phyloP scores from a whole-genome alignment of 2,113 vertebrate genomes.

The Numida meleagris region DNA sequence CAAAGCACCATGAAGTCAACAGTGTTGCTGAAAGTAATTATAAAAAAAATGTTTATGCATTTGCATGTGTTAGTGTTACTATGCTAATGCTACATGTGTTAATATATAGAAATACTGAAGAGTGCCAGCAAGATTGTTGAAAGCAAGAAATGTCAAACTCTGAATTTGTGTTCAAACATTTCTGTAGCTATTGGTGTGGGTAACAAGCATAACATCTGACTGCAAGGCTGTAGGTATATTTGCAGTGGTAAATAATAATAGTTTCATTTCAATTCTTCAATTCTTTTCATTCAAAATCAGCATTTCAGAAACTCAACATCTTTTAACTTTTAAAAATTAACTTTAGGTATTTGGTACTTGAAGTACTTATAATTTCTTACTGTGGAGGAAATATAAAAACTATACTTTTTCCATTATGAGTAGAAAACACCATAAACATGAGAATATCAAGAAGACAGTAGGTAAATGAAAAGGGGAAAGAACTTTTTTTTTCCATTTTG shows the following conservation, averaged over 20 bases:
- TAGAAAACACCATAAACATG: background rate
- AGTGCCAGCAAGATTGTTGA: slow-evolving; percentile 38
- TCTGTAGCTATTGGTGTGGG: background rate
- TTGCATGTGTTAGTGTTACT: slow-evolving; percentile 49
- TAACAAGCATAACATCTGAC: background rate
- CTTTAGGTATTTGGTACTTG: background rate
- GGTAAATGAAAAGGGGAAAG: background rate
- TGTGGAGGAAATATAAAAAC: background rate
- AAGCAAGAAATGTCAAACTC: slow-evolving; percentile 45
- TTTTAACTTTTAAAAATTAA: background rate
- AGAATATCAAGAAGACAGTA: background rate
- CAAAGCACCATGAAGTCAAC: background rate
- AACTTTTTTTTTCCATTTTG: background rate
- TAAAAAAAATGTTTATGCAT: slow-evolving; percentile 26
- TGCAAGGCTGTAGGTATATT: background rate
- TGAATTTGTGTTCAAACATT: slow-evolving; percentile 29
- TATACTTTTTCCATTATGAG: background rate
- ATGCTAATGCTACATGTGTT: slow-evolving; percentile 56
- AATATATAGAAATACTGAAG: slow-evolving; percentile 44
- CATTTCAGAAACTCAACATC: background rate
- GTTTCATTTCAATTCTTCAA: too few species aligned
- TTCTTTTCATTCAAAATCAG: background rate
- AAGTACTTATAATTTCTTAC: background rate
- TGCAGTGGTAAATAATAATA: background rate
- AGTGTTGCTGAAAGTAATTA: background rate